A percentile compares a stretch with the other conserved stretches of the same genome.
phyloP scores from a whole-genome alignment of 2,888 invertebrate species.

The Coleophora deauratella region DNA sequence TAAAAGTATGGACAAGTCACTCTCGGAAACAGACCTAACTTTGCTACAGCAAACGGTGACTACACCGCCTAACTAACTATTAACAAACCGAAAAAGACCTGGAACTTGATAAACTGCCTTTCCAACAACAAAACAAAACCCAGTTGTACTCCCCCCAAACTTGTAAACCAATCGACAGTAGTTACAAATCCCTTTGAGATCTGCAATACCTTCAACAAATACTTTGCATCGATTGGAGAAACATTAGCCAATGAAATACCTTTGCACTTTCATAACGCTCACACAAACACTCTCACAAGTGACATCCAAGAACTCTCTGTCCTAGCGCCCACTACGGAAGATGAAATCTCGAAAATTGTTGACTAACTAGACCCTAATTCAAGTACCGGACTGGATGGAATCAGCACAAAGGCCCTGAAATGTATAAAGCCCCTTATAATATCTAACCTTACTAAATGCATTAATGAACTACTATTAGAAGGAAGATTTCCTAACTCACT shows the following conservation, averaged over 20 bases:
- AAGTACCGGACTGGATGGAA: constrained; percentile 1
- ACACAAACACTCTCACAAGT: neutral
- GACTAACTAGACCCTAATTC: constrained; percentile 1
- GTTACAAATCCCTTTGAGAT: constrained; percentile 12
- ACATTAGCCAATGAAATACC: too few species aligned
- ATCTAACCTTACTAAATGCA: too few species aligned
- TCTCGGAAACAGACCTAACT: too few species aligned
- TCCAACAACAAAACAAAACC: too few species aligned
- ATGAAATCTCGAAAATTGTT: constrained; percentile 1
- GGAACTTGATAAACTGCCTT: too few species aligned
- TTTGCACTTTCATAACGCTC: neutral
- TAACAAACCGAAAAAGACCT: constrained; percentile 3
- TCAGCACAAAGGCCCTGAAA: too few species aligned
- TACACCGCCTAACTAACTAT: too few species aligned
- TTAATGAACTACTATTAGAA: too few species aligned
- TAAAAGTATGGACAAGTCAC: too few species aligned
- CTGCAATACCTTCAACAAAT: constrained; percentile 18
- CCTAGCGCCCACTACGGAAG: neutral
- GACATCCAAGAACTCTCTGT: neutral
- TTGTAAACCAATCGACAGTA: constrained; percentile 1
- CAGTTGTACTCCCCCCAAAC: constrained; percentile 9
- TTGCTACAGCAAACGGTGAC: too few species aligned
- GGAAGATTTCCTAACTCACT: too few species aligned
- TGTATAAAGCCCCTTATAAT: too few species aligned
- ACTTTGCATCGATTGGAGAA: constrained; percentile 9